phyloP scores from a whole-genome alignment of 2,888 invertebrate species.

The Danaus chrysippus region DNA sequence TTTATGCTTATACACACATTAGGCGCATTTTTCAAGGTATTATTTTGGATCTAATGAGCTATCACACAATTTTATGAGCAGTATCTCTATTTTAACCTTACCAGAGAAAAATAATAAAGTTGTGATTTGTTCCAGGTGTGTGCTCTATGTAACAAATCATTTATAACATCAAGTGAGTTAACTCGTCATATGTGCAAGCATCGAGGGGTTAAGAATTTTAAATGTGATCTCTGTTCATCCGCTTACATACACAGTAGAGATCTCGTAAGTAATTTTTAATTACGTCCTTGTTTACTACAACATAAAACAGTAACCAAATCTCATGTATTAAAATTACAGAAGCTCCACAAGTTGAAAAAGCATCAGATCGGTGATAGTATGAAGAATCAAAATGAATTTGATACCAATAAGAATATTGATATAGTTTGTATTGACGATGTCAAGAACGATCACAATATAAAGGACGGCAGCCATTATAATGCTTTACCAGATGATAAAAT shows the following conservation, averaged over 20 bases:
- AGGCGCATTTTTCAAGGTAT: no score
- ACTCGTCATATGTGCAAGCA: constrained; percentile 80
- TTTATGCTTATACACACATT: no score
- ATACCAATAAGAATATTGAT: constrained; percentile 55
- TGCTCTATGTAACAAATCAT: constrained; percentile 78
- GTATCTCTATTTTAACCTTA: no score
- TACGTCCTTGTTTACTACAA: background rate
- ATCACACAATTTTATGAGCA: no score
- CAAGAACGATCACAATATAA: constrained; percentile 44
- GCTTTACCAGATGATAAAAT: constrained; percentile 47
- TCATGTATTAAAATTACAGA: constrained; percentile 49
- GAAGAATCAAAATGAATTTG: constrained; percentile 50
- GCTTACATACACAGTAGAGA: constrained; percentile 78
- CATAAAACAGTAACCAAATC: background rate
- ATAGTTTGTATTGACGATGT: constrained; percentile 62
- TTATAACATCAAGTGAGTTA: constrained; percentile 80
- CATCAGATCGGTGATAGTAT: constrained; percentile 47
- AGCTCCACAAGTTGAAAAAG: constrained; percentile 62
- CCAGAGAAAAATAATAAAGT: background rate
- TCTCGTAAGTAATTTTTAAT: constrained; percentile 69
- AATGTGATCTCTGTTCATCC: constrained; percentile 78
- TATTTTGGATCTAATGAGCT: no score
- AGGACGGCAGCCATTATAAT: constrained; percentile 45
- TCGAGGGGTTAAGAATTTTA: constrained; percentile 77
- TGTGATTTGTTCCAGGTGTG: constrained; percentile 57